These are phyloP conservation scores for Mus musculus DNA, from an alignment of 2,113 vertebrate species.

Conservation along the genomic window GRCm39 chr1:126277001-126277500, in stretches of 20 bases:
- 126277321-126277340: neutral
- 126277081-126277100: too few species aligned
- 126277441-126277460: too few species aligned
- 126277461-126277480: too few species aligned
- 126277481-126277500: too few species aligned
- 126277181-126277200: neutral
- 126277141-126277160: neutral
- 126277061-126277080: neutral
- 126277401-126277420: neutral
- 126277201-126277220: neutral
- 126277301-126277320: neutral
- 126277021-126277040: slow-evolving; percentile 16
- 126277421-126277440: too few species aligned
- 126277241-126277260: neutral
- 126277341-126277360: neutral
- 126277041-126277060: neutral
- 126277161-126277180: neutral
- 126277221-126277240: neutral
- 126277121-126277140: neutral
- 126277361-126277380: too few species aligned
- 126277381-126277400: neutral
- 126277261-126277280: too few species aligned
- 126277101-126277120: neutral
- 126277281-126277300: too few species aligned
- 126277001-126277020: neutral